These are phyloP conservation scores for Callinectes sapidus DNA, from an alignment of 2,888 invertebrate species.

Conservation along the genomic window DNA sequence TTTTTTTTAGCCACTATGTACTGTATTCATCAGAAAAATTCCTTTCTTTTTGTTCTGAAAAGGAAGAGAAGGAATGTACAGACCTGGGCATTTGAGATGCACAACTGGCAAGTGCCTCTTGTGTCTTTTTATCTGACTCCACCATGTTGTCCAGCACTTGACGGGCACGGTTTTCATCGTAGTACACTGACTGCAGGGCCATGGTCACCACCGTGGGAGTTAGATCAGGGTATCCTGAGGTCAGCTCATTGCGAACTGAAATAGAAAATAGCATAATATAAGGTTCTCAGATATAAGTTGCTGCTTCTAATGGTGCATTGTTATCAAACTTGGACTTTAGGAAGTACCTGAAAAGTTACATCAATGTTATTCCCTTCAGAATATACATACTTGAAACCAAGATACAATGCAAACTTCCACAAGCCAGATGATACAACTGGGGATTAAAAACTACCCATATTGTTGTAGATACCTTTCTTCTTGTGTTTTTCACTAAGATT, in stretches of 20 bases:
- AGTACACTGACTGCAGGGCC: conserved; percentile 92
- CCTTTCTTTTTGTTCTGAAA: neutral
- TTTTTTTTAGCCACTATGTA: neutral
- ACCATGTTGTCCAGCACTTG: conserved; percentile 81
- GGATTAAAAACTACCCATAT: too few relatives aligned
- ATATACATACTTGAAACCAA: neutral
- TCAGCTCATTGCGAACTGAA: conserved; percentile 78
- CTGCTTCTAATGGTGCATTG: neutral
- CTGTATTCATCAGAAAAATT: neutral
- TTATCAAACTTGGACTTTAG: neutral
- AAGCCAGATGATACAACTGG: neutral
- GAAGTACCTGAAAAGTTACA: neutral
- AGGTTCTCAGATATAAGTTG: neutral
- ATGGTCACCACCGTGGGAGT: conserved; percentile 88
- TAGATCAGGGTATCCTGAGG: conserved; percentile 84
- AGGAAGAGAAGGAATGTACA: neutral
- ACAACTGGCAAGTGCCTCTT: conserved; percentile 58
- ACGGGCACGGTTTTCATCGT: conserved; percentile 87
- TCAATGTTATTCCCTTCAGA: neutral
- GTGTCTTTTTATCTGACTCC: conserved; percentile 63
- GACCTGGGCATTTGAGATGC: conserved; percentile 59
- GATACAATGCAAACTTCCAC: neutral
- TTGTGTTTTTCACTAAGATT: conserved; percentile 80
- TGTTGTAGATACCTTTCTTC: conserved; percentile 79
- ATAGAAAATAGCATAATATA: neutral